A percentile compares a stretch with the other conserved stretches of the same genome.
Evolutionary conservation across 2,888 invertebrate genomes (phyloP).

Genomic region (Gymnocheta viridis): DNA sequence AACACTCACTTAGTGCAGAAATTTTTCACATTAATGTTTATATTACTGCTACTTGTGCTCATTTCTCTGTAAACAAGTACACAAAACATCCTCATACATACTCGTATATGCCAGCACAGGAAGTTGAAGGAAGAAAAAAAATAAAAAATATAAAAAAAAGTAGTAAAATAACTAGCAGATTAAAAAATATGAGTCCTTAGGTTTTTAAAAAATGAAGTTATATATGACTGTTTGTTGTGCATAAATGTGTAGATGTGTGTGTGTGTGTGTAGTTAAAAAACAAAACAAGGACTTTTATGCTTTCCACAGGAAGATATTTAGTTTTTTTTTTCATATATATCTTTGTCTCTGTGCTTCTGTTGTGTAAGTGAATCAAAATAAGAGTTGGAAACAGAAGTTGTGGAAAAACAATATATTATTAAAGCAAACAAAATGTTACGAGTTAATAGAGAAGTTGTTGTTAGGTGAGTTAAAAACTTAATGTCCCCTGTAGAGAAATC

Average conservation of each 20-base stretch:
- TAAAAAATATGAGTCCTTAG: constrained; percentile 52
- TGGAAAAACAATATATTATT: constrained; percentile 12
- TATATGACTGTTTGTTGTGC: not conserved
- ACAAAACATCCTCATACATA: not conserved
- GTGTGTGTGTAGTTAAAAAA: no score
- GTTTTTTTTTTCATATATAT: not conserved
- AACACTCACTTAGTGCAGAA: constrained; percentile 2
- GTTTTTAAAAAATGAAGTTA: constrained; percentile 32
- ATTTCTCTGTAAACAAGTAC: constrained; percentile 26
- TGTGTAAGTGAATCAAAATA: constrained; percentile 51
- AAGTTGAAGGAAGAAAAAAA: constrained; percentile 19
- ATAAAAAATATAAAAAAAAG: not conserved
- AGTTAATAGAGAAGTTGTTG: not conserved
- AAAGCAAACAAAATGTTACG: not conserved
- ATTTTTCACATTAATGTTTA: constrained; percentile 44
- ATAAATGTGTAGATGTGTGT: no score
- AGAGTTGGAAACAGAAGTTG: constrained; percentile 6
- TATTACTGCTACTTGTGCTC: constrained; percentile 50
- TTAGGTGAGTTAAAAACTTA: not conserved
- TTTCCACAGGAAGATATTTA: constrained; percentile 46
- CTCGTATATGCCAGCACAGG: constrained; percentile 1
- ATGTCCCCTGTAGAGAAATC: not conserved
- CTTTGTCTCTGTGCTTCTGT: constrained; percentile 49
- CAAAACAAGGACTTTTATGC: constrained; percentile 29
- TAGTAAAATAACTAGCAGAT: constrained; percentile 21